These are phyloP conservation scores for Listrodromus nycthemerus DNA, from an alignment of 2,888 invertebrate species.

Conservation along the genomic window DNA sequence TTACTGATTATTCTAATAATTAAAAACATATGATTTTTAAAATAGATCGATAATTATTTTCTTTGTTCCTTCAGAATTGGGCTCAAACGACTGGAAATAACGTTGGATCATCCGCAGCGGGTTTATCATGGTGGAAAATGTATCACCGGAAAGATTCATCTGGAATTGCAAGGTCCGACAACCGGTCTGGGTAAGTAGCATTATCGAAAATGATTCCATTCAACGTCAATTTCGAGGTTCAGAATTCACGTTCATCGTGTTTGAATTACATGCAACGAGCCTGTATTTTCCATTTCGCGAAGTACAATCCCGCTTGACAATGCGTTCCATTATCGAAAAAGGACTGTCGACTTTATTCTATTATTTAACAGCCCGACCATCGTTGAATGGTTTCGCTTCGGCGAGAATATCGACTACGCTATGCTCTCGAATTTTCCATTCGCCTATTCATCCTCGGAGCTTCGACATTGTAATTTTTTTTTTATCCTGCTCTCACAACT, in stretches of 20 bases:
- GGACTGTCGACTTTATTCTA: slow-evolving; percentile 27
- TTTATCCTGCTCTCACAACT: not conserved
- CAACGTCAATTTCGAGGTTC: not conserved
- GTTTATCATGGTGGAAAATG: slow-evolving; percentile 75
- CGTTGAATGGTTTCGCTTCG: not conserved
- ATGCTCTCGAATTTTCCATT: slow-evolving; percentile 19
- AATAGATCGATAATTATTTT: not conserved
- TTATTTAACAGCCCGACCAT: slow-evolving; percentile 16
- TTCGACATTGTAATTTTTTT: not conserved
- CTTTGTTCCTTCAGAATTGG: slow-evolving; percentile 71
- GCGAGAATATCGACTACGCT: not conserved
- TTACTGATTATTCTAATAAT: not conserved
- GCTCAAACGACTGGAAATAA: slow-evolving; percentile 72
- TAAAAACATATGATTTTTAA: not conserved
- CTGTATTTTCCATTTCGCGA: not conserved
- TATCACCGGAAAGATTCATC: slow-evolving; percentile 73
- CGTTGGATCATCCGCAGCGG: slow-evolving; percentile 74
- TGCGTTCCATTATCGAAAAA: not conserved
- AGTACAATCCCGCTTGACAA: not conserved
- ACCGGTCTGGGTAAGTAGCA: slow-evolving; percentile 72
- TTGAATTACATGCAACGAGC: slow-evolving; percentile 4
- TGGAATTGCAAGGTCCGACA: slow-evolving; percentile 72
- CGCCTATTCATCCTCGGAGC: slow-evolving; percentile 9
- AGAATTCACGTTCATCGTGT: slow-evolving; percentile 29
- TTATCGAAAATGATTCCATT: not conserved